Percentiles rank a stretch among this genome's conserved stretches.
Evolutionary conservation across 1,140 invertebrate species (phyloP).

Genomic region (Metopolophium dirhodum): DNA sequence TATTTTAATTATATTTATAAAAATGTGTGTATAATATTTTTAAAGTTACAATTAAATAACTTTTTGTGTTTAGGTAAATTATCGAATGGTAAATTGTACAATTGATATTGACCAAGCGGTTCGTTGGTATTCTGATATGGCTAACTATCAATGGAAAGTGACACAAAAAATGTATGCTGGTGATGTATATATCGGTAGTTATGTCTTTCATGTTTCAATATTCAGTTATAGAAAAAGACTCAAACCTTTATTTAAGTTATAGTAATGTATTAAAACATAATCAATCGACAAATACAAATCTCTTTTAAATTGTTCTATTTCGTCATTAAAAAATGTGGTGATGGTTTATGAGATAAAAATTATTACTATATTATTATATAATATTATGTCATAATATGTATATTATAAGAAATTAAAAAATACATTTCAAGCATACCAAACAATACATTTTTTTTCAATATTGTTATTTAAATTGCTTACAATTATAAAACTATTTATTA

Average conservation of each 20-base stretch:
- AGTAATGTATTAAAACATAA: neutral
- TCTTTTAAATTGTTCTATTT: no score
- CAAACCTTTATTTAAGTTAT: neutral
- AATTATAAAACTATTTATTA: no score
- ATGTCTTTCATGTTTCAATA: neutral
- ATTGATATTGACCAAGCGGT: neutral
- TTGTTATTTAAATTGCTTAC: no score
- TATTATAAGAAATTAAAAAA: neutral
- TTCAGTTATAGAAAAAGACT: neutral
- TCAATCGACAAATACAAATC: no score
- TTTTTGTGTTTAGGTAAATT: neutral
- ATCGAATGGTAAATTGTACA: neutral
- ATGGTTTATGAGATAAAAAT: no score
- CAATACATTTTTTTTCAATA: neutral
- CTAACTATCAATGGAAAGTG: neutral
- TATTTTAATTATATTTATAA: no score
- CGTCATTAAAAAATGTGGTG: no score
- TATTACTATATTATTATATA: neutral
- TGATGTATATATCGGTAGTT: neutral
- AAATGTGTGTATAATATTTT: neutral
- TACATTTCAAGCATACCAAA: neutral
- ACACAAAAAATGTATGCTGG: neutral
- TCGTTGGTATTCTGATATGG: neutral
- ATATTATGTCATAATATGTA: neutral
- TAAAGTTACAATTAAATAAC: neutral